These are phyloP conservation scores for Glaucidium brasilianum DNA, from an alignment of 2,113 vertebrate genomes.

Conservation along the genomic window DNA sequence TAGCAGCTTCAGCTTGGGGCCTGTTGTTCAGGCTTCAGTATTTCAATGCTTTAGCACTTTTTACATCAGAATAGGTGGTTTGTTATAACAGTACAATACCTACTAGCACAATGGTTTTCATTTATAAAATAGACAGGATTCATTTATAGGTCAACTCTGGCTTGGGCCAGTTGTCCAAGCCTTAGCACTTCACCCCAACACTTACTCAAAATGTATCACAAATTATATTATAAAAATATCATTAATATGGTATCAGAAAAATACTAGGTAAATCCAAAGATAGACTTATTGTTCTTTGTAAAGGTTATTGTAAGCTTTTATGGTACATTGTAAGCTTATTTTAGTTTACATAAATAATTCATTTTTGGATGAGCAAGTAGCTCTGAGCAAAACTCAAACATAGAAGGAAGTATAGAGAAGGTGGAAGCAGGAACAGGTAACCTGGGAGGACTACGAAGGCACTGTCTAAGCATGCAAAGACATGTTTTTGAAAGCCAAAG, in stretches of 20 bases:
- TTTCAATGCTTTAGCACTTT: no score
- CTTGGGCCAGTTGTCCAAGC: no score
- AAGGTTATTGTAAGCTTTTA: not conserved
- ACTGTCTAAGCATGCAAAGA: not conserved
- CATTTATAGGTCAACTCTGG: no score
- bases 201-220: not conserved
- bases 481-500: not conserved
- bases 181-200: not conserved
- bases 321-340: no score
- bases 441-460: not conserved
- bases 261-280: constrained; percentile 10
- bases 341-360: not conserved
- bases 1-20: no score
- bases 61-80: no score
- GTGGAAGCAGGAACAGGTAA: not conserved
- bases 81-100: no score
- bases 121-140: no score
- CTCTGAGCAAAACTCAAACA: not conserved
- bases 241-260: not conserved
- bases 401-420: not conserved
- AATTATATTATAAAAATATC: not conserved
- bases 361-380: not conserved
- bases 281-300: not conserved
- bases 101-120: no score
- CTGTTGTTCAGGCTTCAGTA: no score